phyloP scores from a whole-genome alignment of 2,113 vertebrate genomes.

The Larimichthys crocea region DNA sequence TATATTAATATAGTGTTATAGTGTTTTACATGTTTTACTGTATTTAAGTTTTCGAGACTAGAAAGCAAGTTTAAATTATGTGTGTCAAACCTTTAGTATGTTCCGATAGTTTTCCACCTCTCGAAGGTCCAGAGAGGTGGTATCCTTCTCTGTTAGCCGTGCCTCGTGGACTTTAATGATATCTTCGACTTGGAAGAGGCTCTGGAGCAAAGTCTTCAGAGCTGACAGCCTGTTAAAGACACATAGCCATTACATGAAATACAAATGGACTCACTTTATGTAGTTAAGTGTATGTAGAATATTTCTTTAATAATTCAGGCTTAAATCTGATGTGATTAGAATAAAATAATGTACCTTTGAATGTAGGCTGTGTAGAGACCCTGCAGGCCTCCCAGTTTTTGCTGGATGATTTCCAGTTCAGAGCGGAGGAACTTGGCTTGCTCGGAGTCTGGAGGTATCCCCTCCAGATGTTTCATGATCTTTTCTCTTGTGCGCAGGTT shows the following conservation, averaged over 20 bases:
- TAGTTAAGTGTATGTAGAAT: no score
- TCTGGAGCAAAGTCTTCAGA: constrained; percentile 87
- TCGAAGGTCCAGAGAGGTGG: constrained; percentile 88
- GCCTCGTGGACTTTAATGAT: constrained; percentile 93
- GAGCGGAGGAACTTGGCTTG: constrained; percentile 82
- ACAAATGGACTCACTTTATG: background rate
- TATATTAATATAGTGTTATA: background rate
- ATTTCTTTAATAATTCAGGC: background rate
- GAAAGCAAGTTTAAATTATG: background rate
- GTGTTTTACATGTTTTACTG: background rate
- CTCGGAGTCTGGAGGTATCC: constrained; percentile 69
- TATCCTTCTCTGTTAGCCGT: constrained; percentile 96
- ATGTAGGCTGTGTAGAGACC: constrained; percentile 89
- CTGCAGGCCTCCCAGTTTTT: constrained; percentile 90
- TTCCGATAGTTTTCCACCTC: constrained; percentile 90
- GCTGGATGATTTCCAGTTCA: constrained; percentile 90
- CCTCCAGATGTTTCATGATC: constrained; percentile 79
- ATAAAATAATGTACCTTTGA: constrained; percentile 85
- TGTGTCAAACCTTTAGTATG: constrained; percentile 88
- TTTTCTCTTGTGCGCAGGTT: constrained; percentile 79
- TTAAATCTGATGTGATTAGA: background rate
- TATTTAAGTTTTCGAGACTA: background rate
- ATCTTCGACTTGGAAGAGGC: constrained; percentile 90
- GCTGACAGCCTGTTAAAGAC: constrained; percentile 85
- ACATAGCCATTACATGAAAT: constrained; percentile 10